A percentile compares a stretch with the other conserved stretches of the same genome.
phyloP scores from a whole-genome alignment of 2,797 vertebrate genomes.

The Denticeps clupeoides region DNA sequence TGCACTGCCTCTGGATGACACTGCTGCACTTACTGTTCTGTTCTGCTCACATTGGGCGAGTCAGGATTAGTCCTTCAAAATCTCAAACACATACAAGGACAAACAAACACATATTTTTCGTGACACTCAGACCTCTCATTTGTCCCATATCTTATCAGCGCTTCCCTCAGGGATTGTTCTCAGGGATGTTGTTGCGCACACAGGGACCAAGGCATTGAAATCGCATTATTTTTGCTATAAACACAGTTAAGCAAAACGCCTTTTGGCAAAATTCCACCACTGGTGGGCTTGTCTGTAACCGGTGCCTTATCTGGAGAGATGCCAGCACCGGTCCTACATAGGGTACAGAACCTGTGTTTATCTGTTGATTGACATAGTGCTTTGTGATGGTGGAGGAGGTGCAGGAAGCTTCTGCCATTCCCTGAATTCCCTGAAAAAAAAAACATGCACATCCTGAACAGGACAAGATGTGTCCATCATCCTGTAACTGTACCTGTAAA shows the following conservation, averaged over 20 bases:
- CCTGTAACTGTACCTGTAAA: too few relatives aligned
- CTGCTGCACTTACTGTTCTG: too few relatives aligned
- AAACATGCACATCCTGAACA: conserved; percentile 13
- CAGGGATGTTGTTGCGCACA: conserved; percentile 29
- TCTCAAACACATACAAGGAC: too few relatives aligned
- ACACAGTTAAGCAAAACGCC: conserved; percentile 23
- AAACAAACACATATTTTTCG: conserved; percentile 10
- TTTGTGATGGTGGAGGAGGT: conserved; percentile 11
- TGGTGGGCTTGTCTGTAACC: too few relatives aligned
- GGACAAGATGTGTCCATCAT: conserved; percentile 10
- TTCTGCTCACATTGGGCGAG: too few relatives aligned
- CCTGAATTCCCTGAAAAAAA: conserved; percentile 22
- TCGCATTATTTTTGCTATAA: conserved; percentile 27
- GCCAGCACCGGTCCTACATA: conserved; percentile 26
- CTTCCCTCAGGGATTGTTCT: conserved; percentile 32
- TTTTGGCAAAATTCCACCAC: conserved; percentile 22
- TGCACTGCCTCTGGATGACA: too few relatives aligned
- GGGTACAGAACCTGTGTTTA: conserved; percentile 16
- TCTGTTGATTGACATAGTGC: conserved; percentile 19
- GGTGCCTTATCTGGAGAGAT: conserved; percentile 7
- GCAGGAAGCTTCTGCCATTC: conserved; percentile 27
- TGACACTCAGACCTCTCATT: conserved; percentile 27
- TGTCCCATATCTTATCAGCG: conserved; percentile 38
- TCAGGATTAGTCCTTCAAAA: too few relatives aligned
- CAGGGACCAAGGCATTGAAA: conserved; percentile 20